Conservation (phyloP, 2,113 vertebrate species). For the Sialia sialis region DNA sequence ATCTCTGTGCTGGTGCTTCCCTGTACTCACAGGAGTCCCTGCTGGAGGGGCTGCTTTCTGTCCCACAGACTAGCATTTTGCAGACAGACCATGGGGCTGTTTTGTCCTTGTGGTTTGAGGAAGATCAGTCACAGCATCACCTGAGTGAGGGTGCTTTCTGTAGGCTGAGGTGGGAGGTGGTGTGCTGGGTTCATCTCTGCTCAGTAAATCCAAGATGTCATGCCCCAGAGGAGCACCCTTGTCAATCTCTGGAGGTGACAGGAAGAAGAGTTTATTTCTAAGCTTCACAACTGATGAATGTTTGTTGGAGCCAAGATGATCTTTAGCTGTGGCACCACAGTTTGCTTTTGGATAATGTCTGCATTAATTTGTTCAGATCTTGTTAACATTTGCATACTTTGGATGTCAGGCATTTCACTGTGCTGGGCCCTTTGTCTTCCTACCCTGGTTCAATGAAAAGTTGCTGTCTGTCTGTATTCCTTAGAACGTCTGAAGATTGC, state of each 20-base stretch:
- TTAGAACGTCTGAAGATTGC: neutral
- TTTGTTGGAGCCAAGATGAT: neutral
- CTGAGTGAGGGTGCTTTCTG: neutral
- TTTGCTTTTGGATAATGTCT: neutral
- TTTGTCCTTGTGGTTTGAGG: neutral
- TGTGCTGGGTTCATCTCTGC: neutral
- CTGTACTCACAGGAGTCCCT: neutral
- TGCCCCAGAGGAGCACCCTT: neutral
- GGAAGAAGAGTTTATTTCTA: neutral
- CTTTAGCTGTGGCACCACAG: neutral
- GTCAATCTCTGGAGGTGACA: neutral
- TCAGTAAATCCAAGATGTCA: neutral
- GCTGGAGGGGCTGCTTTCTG: neutral
- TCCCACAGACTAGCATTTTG: neutral
- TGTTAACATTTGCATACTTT: neutral
- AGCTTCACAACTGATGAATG: neutral
- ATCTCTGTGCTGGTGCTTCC: neutral
- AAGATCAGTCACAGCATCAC: neutral
- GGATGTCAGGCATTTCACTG: accelerated
- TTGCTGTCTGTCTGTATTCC: neutral
- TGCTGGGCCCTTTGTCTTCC: neutral
- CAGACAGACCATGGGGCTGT: neutral
- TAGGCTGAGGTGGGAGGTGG: neutral
- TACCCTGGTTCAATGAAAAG: neutral
- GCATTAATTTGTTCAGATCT: neutral